These are phyloP conservation scores for Ataeniobius toweri DNA, from an alignment of 2,797 vertebrate species.

Conservation along the genomic window DNA sequence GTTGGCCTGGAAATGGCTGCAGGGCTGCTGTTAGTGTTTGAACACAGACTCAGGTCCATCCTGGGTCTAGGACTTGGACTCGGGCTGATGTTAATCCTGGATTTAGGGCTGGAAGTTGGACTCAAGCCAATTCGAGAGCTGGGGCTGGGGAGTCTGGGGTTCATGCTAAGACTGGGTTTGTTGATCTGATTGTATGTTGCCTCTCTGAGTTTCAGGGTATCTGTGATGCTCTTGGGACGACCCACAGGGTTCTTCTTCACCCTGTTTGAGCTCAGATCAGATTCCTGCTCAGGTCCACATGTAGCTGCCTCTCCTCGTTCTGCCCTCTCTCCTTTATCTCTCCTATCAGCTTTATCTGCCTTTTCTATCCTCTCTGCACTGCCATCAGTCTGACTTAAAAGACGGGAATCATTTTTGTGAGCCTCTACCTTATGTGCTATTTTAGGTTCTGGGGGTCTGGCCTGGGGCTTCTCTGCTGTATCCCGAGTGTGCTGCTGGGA, in stretches of 20 bases:
- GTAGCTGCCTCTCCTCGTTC: slow-evolving; percentile 61
- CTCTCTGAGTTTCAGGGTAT: slow-evolving; percentile 78
- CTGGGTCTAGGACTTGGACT: slow-evolving; percentile 68
- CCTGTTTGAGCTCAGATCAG: slow-evolving; percentile 71
- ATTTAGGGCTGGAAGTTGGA: slow-evolving; percentile 64
- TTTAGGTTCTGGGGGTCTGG: slow-evolving; percentile 76
- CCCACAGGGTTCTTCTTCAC: slow-evolving; percentile 84
- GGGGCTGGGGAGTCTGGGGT: slow-evolving; percentile 60
- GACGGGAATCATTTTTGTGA: slow-evolving; percentile 73
- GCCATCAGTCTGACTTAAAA: slow-evolving; percentile 60
- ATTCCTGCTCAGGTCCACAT: slow-evolving; percentile 61
- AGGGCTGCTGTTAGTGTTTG: slow-evolving; percentile 63
- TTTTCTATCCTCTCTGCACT: slow-evolving; percentile 61
- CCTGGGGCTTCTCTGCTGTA: slow-evolving; percentile 75
- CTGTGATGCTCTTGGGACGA: slow-evolving; percentile 74
- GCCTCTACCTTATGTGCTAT: slow-evolving; percentile 76
- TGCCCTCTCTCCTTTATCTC: slow-evolving; percentile 62
- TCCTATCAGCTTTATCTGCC: slow-evolving; percentile 65
- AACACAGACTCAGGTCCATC: slow-evolving; percentile 58
- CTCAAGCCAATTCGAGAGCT: slow-evolving; percentile 60
- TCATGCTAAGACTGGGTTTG: slow-evolving; percentile 54
- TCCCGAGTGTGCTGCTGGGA: slow-evolving; percentile 80
- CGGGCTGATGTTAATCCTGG: slow-evolving; percentile 56
- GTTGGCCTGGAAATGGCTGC: slow-evolving; percentile 76
- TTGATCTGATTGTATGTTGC: slow-evolving; percentile 50